Base-by-base conservation (phyloP, 2,797 vertebrate genomes). In the Onychomys arenicola region DNA sequence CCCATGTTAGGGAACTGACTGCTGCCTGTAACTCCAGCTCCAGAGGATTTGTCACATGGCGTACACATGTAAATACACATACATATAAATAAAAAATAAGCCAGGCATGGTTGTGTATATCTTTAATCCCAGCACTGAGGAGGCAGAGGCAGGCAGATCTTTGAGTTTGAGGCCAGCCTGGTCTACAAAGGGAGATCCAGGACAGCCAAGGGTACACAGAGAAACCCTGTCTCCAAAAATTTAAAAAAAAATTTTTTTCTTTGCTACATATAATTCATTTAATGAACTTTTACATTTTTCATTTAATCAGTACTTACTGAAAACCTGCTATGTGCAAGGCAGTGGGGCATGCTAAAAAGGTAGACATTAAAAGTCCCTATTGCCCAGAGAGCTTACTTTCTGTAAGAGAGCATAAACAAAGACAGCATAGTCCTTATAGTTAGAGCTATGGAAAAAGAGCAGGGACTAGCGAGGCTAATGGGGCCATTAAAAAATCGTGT, bases 241-340 rank as follows among this genome's bases (percentile, higher is more conserved):
- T 77, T 27, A 76, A 76, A 37, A 71, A n/a, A 19, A 19, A 55
- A 55, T 5, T 55, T 17, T 75, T 49, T 76, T 73, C 17, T 55
- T 80, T 55, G 77, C 76, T 52, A 34, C 4, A 32, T 95, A 23
- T 80, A 65, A 82, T 92, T 96, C 89, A 91, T 73, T 95, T 94
- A 85, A 80, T 89, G 37, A 93, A 81, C 71, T 92, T 87, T 63
- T 29, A 43, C 57, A 21, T 67, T 96, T 91, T 91, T 88, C 21
- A 77, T 81, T 93, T 91, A 90, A 57, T 92, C 40, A 55, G 5
- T 81, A 71, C 80, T 87, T 92, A 40, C 82, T 91, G 57, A 80
- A 89, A 95, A 94, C n/a, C 8, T 80, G 23, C 27, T 85, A 0
- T 89, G 11, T 76, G 21, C 27, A 17, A 93, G 27, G 34, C 13